Conservation (phyloP, 1,140 invertebrate genomes). For the Drosophila bocki region DNA sequence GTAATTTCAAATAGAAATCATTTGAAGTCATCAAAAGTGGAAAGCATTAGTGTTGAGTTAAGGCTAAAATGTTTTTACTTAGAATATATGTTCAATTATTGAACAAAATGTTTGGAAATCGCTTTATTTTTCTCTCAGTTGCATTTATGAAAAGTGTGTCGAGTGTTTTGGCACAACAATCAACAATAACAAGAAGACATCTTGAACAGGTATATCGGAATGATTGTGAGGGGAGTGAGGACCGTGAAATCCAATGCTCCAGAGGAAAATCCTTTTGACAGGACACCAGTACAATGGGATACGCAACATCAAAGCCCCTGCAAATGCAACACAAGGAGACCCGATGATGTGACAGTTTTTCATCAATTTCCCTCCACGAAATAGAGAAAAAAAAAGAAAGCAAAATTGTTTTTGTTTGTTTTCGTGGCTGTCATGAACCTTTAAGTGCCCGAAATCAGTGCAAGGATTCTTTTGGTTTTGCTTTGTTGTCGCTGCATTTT, state of each 20-base stretch:
- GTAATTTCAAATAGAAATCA: background rate
- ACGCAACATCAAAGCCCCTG: conserved; percentile 70
- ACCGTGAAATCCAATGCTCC: conserved; percentile 64
- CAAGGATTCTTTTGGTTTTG: conserved; percentile 24
- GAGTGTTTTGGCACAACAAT: conserved; percentile 64
- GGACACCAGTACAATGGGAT: conserved; percentile 54
- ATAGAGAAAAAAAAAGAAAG: conserved; percentile 9
- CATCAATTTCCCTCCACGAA: conserved; percentile 62
- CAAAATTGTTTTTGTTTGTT: conserved; percentile 48
- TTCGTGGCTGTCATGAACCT: conserved; percentile 53
- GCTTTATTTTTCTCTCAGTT: conserved; percentile 23
- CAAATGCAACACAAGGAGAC: conserved; percentile 59
- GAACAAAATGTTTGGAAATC: background rate
- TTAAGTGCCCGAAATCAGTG: conserved; percentile 78
- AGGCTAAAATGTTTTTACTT: background rate
- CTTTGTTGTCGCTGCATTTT: conserved; percentile 65
- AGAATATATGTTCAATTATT: too few species aligned
- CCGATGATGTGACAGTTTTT: conserved; percentile 79
- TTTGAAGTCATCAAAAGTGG: too few species aligned
- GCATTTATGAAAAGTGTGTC: conserved; percentile 58
- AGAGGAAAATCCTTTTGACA: conserved; percentile 30
- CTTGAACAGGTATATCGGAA: conserved; percentile 27
- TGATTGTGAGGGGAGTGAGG: conserved; percentile 18
- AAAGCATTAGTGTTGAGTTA: background rate
- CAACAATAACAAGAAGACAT: conserved; percentile 44